Base-by-base conservation (phyloP, 2,113 vertebrate genomes). In the Falcunculus frontatus region DNA sequence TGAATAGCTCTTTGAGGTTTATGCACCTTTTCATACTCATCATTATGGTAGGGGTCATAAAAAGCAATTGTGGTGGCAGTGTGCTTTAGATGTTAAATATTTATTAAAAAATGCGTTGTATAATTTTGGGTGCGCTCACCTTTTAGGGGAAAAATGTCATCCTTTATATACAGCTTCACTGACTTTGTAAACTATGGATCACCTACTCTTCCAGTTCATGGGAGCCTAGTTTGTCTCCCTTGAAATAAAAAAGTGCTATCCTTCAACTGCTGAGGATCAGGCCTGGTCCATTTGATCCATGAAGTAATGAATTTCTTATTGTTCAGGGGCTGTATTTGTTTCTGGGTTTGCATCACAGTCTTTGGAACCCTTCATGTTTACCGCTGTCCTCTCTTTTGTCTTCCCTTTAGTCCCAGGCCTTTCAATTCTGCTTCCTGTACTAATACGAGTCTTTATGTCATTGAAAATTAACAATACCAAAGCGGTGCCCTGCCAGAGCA, bases 11-110 rank as follows among this genome's bases (percentile, higher is more conserved):
- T 96, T 95, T 93, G 93, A 95, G 56, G 93, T 97, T 96, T 97
- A 97, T 97, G 94, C 96, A 94, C 83, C 95, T 97, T 97, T 97
- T 96, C 94, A 95, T 89, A 89, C 89, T 89, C 89, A 89, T 80
- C 79, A 87, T 89, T 94, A 93, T 32, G 78, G 68, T 21, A 85
- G 41, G 55, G 74, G 74, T 89, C 89, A 96, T 97, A 96, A 97
- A 97, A 94, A 96, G 85, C 79, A 73, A 93, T 89, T 89, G 79
- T 76, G 90, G 63, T 84, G 76, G 53, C 57, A 60, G 56, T 73
- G 53, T 78, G 85, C 37, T 94, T 93, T 87, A 92, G 85, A 70
- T 86, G 83, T 87, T 93, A 90, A 93, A 95, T 97, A 95, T 97
- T 96, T 97, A 89, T 96, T 0, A 25, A 93, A 93, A 92, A 93